Conservation (phyloP, 1,140 invertebrate species). For the Neodiprion virginianus region DNA sequence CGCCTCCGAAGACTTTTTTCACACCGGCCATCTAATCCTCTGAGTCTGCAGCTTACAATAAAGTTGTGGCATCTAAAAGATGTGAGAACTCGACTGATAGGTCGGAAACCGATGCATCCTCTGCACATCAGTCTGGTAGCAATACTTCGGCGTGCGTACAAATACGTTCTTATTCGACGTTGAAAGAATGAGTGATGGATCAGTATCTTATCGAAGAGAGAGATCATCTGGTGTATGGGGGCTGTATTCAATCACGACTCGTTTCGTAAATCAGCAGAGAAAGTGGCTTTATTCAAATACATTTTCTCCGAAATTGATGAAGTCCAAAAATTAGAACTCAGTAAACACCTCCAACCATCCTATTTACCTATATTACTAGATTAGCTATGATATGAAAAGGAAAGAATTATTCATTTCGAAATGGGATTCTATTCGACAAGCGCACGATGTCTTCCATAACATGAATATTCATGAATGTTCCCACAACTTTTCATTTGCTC, state of each 20-base stretch:
- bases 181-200: background rate
- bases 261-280: constrained; percentile 11
- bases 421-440: too few species aligned
- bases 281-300: constrained; percentile 11
- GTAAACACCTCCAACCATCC: too few species aligned
- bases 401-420: too few species aligned
- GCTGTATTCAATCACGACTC: constrained; percentile 20
- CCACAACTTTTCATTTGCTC: too few species aligned
- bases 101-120: background rate
- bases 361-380: too few species aligned
- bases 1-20: background rate
- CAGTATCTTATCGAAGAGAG: constrained; percentile 17
- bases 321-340: too few species aligned
- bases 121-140: background rate
- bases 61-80: background rate
- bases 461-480: too few species aligned
- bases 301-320: constrained; percentile 22
- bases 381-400: too few species aligned
- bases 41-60: background rate
- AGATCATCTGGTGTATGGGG: constrained; percentile 26
- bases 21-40: background rate
- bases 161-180: background rate
- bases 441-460: too few species aligned
- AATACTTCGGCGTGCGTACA: background rate
- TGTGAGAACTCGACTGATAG: background rate